These are phyloP conservation scores for Malachius bipustulatus DNA, from an alignment of 2,888 invertebrate species.

Conservation along the genomic window DNA sequence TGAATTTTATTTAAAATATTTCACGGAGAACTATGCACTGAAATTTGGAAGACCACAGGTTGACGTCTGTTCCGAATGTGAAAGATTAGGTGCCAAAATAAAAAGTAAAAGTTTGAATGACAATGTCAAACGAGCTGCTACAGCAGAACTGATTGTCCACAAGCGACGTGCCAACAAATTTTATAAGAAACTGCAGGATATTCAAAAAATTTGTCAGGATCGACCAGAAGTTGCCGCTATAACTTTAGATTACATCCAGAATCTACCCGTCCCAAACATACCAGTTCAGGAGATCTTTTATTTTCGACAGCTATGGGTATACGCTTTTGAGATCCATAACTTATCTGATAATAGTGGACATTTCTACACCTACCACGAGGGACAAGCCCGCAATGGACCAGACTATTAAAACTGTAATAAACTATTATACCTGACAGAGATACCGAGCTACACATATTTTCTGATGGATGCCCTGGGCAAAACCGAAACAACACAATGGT, in stretches of 20 bases:
- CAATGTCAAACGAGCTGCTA: conserved; percentile 1
- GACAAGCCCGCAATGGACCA: conserved; percentile 17
- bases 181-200: conserved; percentile 16
- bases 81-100: too few relatives aligned
- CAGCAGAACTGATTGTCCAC: conserved; percentile 18
- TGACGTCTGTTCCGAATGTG: too few relatives aligned
- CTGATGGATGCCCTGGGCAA: conserved; percentile 18
- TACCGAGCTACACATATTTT: conserved; percentile 19
- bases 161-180: conserved; percentile 19
- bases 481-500: conserved; percentile 17
- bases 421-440: conserved; percentile 15
- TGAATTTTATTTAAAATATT: too few relatives aligned
- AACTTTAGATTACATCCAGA: conserved; percentile 20
- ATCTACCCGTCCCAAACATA: conserved; percentile 19
- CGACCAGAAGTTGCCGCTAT: conserved; percentile 15
- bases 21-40: too few relatives aligned
- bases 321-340: conserved; percentile 18
- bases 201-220: conserved; percentile 12
- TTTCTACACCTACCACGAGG: conserved; percentile 19
- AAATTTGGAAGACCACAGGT: too few relatives aligned
- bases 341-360: conserved; percentile 11
- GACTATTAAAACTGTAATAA: conserved; percentile 18
- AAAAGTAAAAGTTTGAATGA: too few relatives aligned
- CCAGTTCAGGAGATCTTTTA: conserved; percentile 23
- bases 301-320: conserved; percentile 16